Evolutionary conservation across 1,140 invertebrate genomes (phyloP), one percentile per base, ranked within the genome.

Genomic region (Propsilocerus akamusi): DNA sequence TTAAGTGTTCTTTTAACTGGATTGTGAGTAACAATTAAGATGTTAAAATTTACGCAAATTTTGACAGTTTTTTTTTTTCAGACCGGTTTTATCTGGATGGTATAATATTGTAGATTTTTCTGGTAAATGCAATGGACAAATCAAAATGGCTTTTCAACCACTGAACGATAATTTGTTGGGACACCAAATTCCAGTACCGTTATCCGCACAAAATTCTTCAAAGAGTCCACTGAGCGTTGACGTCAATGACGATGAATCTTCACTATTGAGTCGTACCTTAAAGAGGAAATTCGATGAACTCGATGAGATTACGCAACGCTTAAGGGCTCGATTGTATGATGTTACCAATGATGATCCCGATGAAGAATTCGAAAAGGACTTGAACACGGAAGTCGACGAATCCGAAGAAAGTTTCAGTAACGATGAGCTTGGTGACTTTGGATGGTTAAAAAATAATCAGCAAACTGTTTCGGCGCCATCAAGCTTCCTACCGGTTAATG

Each of bases 71-170:
- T n/a, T n/a, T n/a, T n/a, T n/a, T n/a, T n/a, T n/a, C n/a, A n/a
- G n/a, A n/a, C 64, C 72, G 20, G 63, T 63, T 47, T 60, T 76
- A 34, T 71, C 68, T 47, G 76, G 75, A 11, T 76, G 73, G 72
- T 77, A 76, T 57, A 73, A 77, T 57, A 74, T 78, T 46, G 68
- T 75, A 4, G 74, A 77, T 53, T 76, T 76, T 51, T 68, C 66
- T 52, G 73, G 72, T 14, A 71, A 72, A 53, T 73, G 73, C 37
- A 75, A 73, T 23, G 76, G 75, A 11, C 74, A 77, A 56, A 68
- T 78, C 34, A 71, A 77, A 57, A 69, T 77, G 56, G 57, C 56
- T 53, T 58, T 55, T 23, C 49, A 54, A 25, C 53, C 58, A 5
- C 17, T 55, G 11, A 52, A 55, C 8, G 46, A 51, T 49, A n/a